Evolutionary conservation across 2,113 vertebrate genomes (phyloP).

Genomic region (Peucedramus taeniatus): DNA sequence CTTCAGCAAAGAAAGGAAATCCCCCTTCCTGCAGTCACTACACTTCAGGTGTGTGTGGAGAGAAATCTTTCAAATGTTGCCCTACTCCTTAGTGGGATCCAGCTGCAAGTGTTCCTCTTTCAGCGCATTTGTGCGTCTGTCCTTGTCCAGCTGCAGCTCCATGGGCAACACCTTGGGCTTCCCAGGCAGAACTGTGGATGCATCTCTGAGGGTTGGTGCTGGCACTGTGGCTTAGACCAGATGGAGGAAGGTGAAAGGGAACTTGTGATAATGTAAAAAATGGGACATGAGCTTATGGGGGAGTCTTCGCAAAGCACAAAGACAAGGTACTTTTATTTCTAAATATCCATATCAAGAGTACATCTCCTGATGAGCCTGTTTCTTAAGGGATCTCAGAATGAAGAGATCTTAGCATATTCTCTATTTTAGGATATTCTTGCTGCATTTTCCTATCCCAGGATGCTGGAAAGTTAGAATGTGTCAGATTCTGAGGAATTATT

Average conservation of each 20-base stretch:
- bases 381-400: neutral
- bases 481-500: neutral
- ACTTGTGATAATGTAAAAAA: neutral
- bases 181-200: neutral
- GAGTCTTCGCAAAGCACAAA: neutral
- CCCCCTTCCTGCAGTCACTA: neutral
- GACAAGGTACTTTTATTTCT: neutral
- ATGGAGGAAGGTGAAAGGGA: neutral
- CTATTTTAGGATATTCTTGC: neutral
- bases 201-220: neutral
- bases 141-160: neutral
- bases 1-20: neutral
- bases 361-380: neutral
- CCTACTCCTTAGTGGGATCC: fast-evolving
- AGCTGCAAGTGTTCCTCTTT: fast-evolving
- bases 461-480: neutral
- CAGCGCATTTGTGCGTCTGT: neutral
- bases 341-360: neutral
- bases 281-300: fast-evolving
- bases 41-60: neutral
- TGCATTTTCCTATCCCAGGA: neutral
- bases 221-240: neutral
- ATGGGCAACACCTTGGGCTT: neutral
- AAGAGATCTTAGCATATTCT: neutral
- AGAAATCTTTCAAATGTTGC: neutral